phyloP scores from a whole-genome alignment of 2,888 invertebrate genomes.

The Trachelus iudaicus region DNA sequence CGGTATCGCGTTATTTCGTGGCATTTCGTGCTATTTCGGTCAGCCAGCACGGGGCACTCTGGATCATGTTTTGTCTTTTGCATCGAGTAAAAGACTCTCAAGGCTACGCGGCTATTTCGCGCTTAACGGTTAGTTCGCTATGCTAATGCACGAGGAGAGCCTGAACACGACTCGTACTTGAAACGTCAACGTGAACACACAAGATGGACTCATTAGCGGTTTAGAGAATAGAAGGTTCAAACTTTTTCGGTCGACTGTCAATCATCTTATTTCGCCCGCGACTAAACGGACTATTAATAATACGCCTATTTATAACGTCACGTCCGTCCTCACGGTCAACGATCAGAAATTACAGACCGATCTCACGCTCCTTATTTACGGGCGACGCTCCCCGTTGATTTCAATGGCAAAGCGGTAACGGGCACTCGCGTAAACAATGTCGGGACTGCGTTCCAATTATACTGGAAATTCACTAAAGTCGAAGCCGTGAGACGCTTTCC shows the following conservation, averaged over 20 bases:
- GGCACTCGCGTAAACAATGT: too few species aligned
- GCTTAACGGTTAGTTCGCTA: background rate
- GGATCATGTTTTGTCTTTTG: background rate
- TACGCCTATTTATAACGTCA: background rate
- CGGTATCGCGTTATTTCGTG: background rate
- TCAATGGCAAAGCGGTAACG: background rate
- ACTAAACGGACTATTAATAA: background rate
- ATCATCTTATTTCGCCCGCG: background rate
- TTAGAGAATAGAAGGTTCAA: background rate
- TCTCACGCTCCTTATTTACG: background rate
- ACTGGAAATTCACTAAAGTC: background rate
- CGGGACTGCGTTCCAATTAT: too few species aligned
- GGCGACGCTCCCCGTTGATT: background rate
- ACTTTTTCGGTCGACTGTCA: background rate
- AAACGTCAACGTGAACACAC: background rate
- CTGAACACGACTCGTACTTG: background rate
- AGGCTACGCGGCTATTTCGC: slow-evolving; percentile 3
- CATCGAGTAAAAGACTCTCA: slow-evolving; percentile 3
- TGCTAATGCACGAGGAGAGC: background rate
- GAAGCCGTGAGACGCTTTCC: background rate
- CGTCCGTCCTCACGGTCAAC: background rate
- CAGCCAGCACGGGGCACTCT: background rate
- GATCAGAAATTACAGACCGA: background rate
- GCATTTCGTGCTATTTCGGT: background rate
- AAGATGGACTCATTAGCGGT: background rate